Evolutionary conservation across 2,113 vertebrate species (phyloP), one percentile per base, ranked within the genome.

Genomic region (Falcunculus frontatus): DNA sequence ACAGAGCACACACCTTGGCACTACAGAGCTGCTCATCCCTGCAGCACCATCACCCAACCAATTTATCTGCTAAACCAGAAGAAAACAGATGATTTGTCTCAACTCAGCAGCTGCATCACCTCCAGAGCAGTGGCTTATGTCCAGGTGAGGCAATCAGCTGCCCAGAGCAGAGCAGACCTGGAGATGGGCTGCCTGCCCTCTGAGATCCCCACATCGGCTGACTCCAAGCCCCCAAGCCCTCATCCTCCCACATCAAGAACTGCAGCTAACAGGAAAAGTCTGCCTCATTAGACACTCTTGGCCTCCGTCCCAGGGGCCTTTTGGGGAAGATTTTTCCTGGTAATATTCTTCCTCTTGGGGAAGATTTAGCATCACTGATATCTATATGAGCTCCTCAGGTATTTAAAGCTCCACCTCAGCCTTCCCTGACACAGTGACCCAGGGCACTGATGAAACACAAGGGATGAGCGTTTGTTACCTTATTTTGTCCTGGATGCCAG

Each of bases 281-380:
- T 68, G 78, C 81, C 74, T 96, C 84, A 56, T 89, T 81, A 91
- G 73, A 78, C 4, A 3, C 65, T 91, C 49, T 56, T 96, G 93
- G 91, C 84, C 49, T 75, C 56, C 21, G 33, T 84, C 77, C 89
- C 87, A 94, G 87, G 39, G 84, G 90, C 92, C 63, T 70, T 88
- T 65, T 57, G 75, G 82, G 94, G 65, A 90, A 76, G 60, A 26
- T 11, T 92, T 72, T 81, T 87, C 65, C 73, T 44, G 29, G 32
- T 60, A 89, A 84, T 96, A 89, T 56, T 95, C 60, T 78, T 96
- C 65, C 62, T 94, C 80, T 46, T 1, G 1, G 57, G 41, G 26
- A 91, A 52, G 25, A 37, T 16, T 62, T 39, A 90, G 60, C 55
- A 96, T 72, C 73, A 64, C 20, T 92, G 41, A 2, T 3, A 17